Evolutionary conservation across 2,797 vertebrate genomes (phyloP), one percentile per base, ranked within the genome.

Genomic region (Betta splendens): DNA sequence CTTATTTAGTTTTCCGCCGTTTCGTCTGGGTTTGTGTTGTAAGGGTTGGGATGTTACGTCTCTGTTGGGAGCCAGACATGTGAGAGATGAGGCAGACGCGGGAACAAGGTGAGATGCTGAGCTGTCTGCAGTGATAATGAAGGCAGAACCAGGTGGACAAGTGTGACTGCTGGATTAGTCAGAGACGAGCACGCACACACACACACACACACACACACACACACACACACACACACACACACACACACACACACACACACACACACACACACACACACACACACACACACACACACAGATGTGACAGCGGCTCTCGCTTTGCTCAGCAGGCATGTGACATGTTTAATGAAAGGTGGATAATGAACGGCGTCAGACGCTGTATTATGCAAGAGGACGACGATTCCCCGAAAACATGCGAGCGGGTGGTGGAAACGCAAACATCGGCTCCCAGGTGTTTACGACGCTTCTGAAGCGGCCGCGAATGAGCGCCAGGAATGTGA

Each of bases 311-410:
- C 51, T 37, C 29, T 60, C 22, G 20, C 20, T 64, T 33, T 53
- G 60, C 40, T 61, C 66, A 59, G 68, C 74, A 75, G 69, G 62
- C 82, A 64, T 70, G 57, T 59, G 70, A 61, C 77, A 75, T 69
- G 75, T 83, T 80, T 77, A 80, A 84, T 83, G 72, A 81, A 0
- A 46, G 55, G 23, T 60, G 46, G 32, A 49, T 81, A 85, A 85
- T 66, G 75, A 80, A 53, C 65, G 68, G 67, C 17, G 54, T 60
- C 52, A 70, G 18, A 67, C n/a, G 40, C 35, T 51, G 37, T 59
- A 21, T 54, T 58, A 51, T 35, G 65, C 57, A 39, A 47, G 33
- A 63, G 53, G 42, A 37, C 32, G 20, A 72, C 0, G 16, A 31
- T 50, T 54, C 31, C 12, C 53, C 26, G 17, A 49, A 20, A 37